Evolutionary conservation across 2,797 vertebrate species (phyloP).

Genomic region (Bradypus variegatus): DNA sequence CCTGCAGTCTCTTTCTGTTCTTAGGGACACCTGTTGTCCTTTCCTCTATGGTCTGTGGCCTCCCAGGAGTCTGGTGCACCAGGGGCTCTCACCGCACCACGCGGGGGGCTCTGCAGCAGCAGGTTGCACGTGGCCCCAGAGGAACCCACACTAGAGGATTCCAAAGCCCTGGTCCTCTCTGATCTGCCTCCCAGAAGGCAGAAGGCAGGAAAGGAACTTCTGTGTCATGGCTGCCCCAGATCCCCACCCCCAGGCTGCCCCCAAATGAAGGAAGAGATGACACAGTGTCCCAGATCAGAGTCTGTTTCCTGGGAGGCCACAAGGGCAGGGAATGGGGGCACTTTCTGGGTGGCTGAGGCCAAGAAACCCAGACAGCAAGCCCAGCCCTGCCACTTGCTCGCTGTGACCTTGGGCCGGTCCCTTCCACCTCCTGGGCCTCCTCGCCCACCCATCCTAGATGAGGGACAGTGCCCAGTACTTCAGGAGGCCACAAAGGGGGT

Average conservation of each 20-base stretch:
- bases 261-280: not conserved
- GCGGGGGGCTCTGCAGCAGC: accelerated
- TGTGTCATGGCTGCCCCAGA: not conserved
- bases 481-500: not conserved
- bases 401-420: not conserved
- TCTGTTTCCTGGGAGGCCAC: not conserved
- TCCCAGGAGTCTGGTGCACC: not conserved
- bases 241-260: not conserved
- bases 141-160: not conserved
- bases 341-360: not conserved
- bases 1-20: not conserved
- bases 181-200: not conserved
- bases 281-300: not conserved
- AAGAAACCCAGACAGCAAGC: not conserved
- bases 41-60: not conserved
- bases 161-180: not conserved
- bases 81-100: not conserved
- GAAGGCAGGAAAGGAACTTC: no score
- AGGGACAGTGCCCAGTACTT: not conserved
- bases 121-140: not conserved
- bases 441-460: not conserved
- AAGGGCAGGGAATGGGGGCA: not conserved
- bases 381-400: not conserved
- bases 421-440: not conserved
- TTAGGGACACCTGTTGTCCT: not conserved